These are phyloP conservation scores for Heliconius melpomene DNA, from an alignment of 1,140 invertebrate species.

Conservation along the genomic window DNA sequence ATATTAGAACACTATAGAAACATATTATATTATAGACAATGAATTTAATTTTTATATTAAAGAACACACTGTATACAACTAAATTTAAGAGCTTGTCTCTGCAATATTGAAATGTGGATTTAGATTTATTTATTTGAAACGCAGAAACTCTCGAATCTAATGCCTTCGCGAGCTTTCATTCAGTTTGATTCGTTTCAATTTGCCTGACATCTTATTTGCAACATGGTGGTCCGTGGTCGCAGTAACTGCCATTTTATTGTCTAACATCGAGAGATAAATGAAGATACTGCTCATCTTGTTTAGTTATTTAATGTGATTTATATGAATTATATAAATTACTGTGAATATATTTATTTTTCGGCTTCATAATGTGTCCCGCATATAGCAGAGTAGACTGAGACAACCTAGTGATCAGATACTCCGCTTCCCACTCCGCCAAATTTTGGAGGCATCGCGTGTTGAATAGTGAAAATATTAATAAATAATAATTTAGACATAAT, in stretches of 20 bases:
- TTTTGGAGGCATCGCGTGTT: too few species aligned
- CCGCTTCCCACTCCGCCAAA: too few species aligned
- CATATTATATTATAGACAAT: neutral
- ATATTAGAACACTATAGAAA: neutral
- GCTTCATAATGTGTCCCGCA: too few species aligned
- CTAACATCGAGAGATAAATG: neutral
- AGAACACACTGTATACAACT: constrained; percentile 17
- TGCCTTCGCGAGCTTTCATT: constrained; percentile 63
- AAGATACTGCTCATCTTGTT: neutral
- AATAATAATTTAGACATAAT: too few species aligned
- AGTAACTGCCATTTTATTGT: constrained; percentile 25
- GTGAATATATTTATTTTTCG: too few species aligned
- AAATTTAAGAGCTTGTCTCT: constrained; percentile 27
- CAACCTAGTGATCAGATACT: too few species aligned
- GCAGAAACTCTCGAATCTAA: constrained; percentile 60
- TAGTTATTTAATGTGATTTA: neutral
- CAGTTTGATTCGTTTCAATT: constrained; percentile 66
- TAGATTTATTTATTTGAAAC: constrained; percentile 66
- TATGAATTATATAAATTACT: too few species aligned
- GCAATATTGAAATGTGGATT: constrained; percentile 57
- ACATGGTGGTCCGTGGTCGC: constrained; percentile 61
- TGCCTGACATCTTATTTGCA: constrained; percentile 72
- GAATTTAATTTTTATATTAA: neutral
- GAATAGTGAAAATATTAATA: too few species aligned
- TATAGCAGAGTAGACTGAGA: too few species aligned